A percentile compares a stretch with the other conserved stretches of the same genome.
Conservation (phyloP, 2,888 invertebrate genomes). For the Cremastobaeus sp. region DNA sequence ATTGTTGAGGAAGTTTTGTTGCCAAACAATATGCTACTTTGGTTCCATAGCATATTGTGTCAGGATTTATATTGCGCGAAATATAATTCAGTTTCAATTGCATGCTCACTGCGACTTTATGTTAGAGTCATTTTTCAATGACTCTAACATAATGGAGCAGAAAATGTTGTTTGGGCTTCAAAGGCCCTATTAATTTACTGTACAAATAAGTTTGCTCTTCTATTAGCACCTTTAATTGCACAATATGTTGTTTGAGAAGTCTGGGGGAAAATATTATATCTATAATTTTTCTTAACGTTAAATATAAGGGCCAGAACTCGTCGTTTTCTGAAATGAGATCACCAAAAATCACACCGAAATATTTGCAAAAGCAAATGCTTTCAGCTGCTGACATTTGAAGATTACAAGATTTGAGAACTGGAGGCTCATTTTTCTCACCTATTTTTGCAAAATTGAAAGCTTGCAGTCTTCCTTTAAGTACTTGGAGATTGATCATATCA, state of each 20-base stretch:
- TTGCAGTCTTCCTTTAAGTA: background rate
- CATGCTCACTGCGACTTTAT: constrained; percentile 25
- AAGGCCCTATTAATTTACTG: constrained; percentile 36
- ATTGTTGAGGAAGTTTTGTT: no score
- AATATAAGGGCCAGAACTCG: background rate
- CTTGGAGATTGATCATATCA: background rate
- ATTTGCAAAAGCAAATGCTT: constrained; percentile 11
- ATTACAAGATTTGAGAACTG: constrained; percentile 18
- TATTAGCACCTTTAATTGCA: background rate
- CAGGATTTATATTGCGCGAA: background rate
- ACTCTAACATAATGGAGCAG: background rate
- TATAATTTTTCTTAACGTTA: background rate
- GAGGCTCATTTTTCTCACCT: background rate
- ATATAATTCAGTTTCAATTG: constrained; percentile 22
- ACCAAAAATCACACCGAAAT: constrained; percentile 27
- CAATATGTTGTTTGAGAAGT: background rate
- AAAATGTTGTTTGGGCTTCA: background rate
- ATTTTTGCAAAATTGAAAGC: background rate
- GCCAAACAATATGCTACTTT: no score
- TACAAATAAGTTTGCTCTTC: constrained; percentile 12
- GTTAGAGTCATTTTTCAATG: constrained; percentile 7
- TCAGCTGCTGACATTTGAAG: constrained; percentile 47
- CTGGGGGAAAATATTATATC: background rate
- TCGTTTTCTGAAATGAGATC: constrained; percentile 11
- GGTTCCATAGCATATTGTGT: constrained; percentile 3